Evolutionary conservation across 1,140 invertebrate species (phyloP).

Genomic region (Drosophila takahashii): DNA sequence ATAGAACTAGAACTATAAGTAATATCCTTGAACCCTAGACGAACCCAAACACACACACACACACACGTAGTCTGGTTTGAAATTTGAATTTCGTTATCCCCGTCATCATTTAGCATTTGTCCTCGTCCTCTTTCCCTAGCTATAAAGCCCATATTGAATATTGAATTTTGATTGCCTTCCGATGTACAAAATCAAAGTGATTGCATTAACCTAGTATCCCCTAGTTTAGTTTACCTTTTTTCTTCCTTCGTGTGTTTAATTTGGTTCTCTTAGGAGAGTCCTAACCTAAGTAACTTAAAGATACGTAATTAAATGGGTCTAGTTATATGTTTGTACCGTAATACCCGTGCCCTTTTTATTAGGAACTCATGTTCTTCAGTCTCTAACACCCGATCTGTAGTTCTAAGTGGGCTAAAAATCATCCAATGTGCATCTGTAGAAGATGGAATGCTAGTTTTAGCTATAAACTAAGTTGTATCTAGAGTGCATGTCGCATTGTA

Average conservation of each 20-base stretch:
- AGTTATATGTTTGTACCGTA: conserved; percentile 35
- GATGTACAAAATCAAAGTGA: conserved; percentile 27
- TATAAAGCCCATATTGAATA: conserved; percentile 7
- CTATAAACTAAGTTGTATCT: conserved; percentile 16
- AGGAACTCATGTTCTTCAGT: not conserved
- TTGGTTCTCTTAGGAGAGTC: conserved; percentile 9
- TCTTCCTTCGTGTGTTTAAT: conserved; percentile 18
- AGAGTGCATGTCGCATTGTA: conserved; percentile 44
- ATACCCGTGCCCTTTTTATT: not conserved
- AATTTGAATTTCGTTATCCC: conserved; percentile 33
- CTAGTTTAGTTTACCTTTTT: conserved; percentile 5
- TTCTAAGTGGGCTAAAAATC: not conserved
- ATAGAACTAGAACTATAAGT: conserved; percentile 33
- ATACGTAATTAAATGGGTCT: conserved; percentile 8
- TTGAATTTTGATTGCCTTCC: conserved; percentile 29
- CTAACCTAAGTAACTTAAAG: conserved; percentile 19
- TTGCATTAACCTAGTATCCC: conserved; percentile 18
- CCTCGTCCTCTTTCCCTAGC: conserved; percentile 3
- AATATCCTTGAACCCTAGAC: conserved; percentile 3
- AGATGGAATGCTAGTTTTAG: conserved; percentile 20
- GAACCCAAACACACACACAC: conserved; percentile 13
- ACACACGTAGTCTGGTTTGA: conserved; percentile 31
- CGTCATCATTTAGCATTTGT: conserved; percentile 25
- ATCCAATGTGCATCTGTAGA: conserved; percentile 26
- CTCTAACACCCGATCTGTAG: conserved; percentile 39